Evolutionary conservation across 2,888 invertebrate species (phyloP), one percentile per base, ranked within the genome.

Genomic region (Neocrepidodera transversa): DNA sequence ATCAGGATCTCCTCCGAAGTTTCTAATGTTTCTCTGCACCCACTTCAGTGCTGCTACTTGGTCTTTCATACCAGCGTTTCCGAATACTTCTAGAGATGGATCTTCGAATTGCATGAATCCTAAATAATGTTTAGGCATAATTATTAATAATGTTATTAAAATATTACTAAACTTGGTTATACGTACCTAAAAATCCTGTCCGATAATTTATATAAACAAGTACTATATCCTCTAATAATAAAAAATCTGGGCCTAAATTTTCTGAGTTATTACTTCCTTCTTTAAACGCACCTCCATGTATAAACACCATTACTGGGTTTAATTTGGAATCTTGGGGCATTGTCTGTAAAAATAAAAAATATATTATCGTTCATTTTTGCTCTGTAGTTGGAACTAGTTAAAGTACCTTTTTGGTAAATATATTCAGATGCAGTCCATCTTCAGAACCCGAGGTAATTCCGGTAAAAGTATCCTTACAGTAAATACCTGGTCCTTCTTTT

Each of bases 121-220:
- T 28, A 28, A 28, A 28, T 28, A 28, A n/a, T n/a, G n/a, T n/a
- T n/a, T n/a, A n/a, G n/a, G n/a, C n/a, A n/a, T n/a, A n/a, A n/a
- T n/a, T n/a, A n/a, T n/a, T n/a, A n/a, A n/a, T n/a, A n/a, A n/a
- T n/a, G n/a, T n/a, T n/a, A n/a, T n/a, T n/a, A n/a, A n/a, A n/a
- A n/a, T n/a, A n/a, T n/a, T n/a, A n/a, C n/a, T n/a, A n/a, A n/a
- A n/a, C n/a, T n/a, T n/a, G n/a, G n/a, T n/a, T 92, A 91, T 53
- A 17, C n/a, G 14, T 14, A 47, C 87, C 90, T 32, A 43, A 40
- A 14, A 59, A 86, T 42, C 90, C 90, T 7, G 90, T 68, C 30
- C 91, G 81, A 70, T 90, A 91, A 75, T 87, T 89, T 0, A 90
- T 71, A 1, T 87, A 87, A 0, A 90, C 88, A 0, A 87, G 79